Base-by-base conservation (phyloP, 2,797 vertebrate genomes). In the Sphenopsis melanotis region DNA sequence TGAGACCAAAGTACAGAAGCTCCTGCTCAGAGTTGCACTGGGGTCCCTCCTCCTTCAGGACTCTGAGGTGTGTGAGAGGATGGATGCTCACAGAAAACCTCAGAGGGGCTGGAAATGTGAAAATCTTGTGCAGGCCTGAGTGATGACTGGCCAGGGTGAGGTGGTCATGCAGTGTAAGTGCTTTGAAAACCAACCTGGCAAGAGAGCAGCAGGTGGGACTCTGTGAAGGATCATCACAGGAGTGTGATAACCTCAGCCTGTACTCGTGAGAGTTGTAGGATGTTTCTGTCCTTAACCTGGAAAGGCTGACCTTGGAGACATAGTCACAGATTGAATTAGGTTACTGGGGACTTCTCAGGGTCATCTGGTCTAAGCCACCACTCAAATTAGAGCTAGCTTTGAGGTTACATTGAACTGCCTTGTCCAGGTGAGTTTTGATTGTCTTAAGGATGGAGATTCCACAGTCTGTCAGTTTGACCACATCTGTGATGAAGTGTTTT, bases 271-370 rank as follows among this genome's bases (percentile, higher is more conserved):
- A 61, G n/a, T 30, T 95, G 60, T 65, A 44, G 87, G 47, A 84
- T 15, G 16, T 65, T 89, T 63, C 61, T 92, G 78, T 88, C 75
- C 93, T 93, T 70, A 90, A 64, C 65, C 82, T 93, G 80, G 75
- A 94, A 95, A 85, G 30, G 72, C 44, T 94, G 88, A 90, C 87
- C 65, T 80, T 93, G 91, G 93, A 93, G 95, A 75, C 15, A 76
- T 74, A 79, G 36, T 53, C 18, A 19, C 11, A 24, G 23, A 37
- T 65, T 37, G 39, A 85, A 72, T 65, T 12, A 20, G 71, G 34
- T 53, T 63, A 24, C 39, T 77, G 41, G 15, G 56, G 60, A 61
- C 42, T 64, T 27, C 15, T 36, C 55, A 74, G 24, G 47, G 64
- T 76, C 17, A 11, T 22, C 34, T 29, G 41, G 19, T 24, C 41